phyloP scores from a whole-genome alignment of 2,888 invertebrate species.

The Sarcophaga variegata region DNA sequence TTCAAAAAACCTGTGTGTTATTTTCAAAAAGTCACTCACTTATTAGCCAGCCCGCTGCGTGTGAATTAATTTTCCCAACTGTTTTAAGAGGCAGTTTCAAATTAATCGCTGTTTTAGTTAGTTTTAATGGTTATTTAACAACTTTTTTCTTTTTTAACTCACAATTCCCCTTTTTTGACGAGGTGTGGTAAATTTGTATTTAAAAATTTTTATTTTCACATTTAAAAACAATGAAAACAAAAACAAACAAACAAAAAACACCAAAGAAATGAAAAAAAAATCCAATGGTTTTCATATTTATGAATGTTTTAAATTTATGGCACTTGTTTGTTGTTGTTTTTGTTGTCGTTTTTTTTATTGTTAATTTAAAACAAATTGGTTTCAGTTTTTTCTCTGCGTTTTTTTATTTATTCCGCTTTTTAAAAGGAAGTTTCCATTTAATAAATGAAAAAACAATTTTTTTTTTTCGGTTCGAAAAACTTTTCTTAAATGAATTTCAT shows the following conservation, averaged over 20 bases:
- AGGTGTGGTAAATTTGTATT: conserved; percentile 21
- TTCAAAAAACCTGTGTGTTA: too few relatives aligned
- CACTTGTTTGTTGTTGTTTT: conserved; percentile 34
- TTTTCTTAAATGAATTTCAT: conserved; percentile 59
- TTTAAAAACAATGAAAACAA: too few relatives aligned
- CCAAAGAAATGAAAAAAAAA: too few relatives aligned
- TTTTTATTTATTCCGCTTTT: neutral
- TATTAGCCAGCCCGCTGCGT: too few relatives aligned
- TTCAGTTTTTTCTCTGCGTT: neutral
- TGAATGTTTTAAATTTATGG: conserved; percentile 63
- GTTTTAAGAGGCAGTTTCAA: neutral
- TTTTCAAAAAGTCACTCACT: too few relatives aligned
- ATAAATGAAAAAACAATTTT: conserved; percentile 31
- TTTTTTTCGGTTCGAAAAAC: conserved; percentile 35
- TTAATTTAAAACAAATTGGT: conserved; percentile 61
- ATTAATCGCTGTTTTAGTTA: neutral
- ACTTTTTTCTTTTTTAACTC: conserved; percentile 10
- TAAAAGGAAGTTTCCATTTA: conserved; percentile 48
- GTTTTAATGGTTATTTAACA: neutral
- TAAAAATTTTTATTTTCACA: too few relatives aligned
- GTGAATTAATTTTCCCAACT: too few relatives aligned
- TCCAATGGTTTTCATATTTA: conserved; percentile 46
- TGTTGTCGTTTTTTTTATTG: conserved; percentile 18
- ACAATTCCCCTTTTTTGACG: neutral
- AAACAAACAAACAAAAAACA: too few relatives aligned